These are phyloP conservation scores for Platichthys flesus DNA, from an alignment of 2,113 vertebrate genomes.

Conservation along the genomic window DNA sequence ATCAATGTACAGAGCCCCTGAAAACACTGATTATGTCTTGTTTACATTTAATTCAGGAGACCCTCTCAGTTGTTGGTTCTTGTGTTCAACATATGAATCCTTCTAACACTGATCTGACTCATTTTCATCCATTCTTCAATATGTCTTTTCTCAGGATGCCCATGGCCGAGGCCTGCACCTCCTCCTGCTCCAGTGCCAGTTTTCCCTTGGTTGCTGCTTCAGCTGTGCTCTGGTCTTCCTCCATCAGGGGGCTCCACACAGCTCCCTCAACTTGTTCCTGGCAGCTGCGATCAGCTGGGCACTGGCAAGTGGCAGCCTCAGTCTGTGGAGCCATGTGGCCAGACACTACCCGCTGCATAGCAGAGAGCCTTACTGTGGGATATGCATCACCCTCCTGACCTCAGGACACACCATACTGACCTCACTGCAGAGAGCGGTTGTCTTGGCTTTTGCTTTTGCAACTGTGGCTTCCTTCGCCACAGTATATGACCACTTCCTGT, in stretches of 20 bases:
- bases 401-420: conserved; percentile 73
- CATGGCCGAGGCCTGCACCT: conserved; percentile 66
- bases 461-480: conserved; percentile 80
- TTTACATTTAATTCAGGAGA: not conserved
- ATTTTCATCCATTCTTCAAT: not conserved
- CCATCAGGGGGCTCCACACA: conserved; percentile 86
- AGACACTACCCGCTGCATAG: conserved; percentile 86
- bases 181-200: conserved; percentile 86
- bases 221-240: conserved; percentile 86
- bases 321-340: conserved; percentile 79
- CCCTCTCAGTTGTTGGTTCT: not conserved
- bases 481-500: conserved; percentile 88
- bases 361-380: conserved; percentile 82
- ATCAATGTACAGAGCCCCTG: not conserved
- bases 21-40: not conserved
- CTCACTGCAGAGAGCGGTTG: conserved; percentile 78
- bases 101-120: too few relatives aligned
- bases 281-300: conserved; percentile 82
- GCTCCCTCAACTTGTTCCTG: conserved; percentile 83
- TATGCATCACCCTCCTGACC: conserved; percentile 86
- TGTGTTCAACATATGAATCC: not conserved
- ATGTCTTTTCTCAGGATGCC: conserved; percentile 47
- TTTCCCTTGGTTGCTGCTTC: conserved; percentile 88
- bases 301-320: conserved; percentile 61
- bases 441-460: conserved; percentile 81